These are phyloP conservation scores for Cheilosia urbana DNA, from an alignment of 2,888 invertebrate genomes.

Conservation along the genomic window DNA sequence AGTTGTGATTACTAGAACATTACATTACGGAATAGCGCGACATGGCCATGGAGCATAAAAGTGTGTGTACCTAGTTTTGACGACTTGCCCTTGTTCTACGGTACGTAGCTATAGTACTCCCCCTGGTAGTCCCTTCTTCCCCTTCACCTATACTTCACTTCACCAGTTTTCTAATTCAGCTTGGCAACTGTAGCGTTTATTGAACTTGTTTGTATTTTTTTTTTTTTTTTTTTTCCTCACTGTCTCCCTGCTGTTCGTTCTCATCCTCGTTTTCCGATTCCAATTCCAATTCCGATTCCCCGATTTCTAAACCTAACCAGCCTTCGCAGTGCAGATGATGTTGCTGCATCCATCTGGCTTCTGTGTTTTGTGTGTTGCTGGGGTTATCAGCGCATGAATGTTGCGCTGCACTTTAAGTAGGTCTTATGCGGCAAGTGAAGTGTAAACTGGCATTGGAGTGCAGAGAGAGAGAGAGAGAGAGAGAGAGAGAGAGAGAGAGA, in stretches of 20 bases:
- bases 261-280: conserved; percentile 46
- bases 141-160: neutral
- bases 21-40: conserved; percentile 14
- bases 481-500: conserved; percentile 4
- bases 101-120: neutral
- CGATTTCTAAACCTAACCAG: conserved; percentile 65
- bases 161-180: neutral
- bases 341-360: conserved; percentile 51
- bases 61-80: conserved; percentile 36
- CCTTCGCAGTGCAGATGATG: conserved; percentile 55
- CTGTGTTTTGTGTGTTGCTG: conserved; percentile 35
- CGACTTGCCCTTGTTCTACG: conserved; percentile 51
- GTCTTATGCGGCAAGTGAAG: conserved; percentile 70
- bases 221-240: neutral
- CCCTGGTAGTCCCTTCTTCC: neutral
- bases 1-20: conserved; percentile 57
- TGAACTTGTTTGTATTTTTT: conserved; percentile 59
- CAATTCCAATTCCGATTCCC: conserved; percentile 62
- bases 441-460: conserved; percentile 63
- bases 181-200: conserved; percentile 43
- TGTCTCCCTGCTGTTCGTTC: neutral
- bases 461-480: conserved; percentile 27
- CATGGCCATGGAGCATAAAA: conserved; percentile 56
- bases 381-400: conserved; percentile 73
- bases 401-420: conserved; percentile 66